These are phyloP conservation scores for Eledona agricola DNA, from an alignment of 2,888 invertebrate genomes.

Conservation along the genomic window DNA sequence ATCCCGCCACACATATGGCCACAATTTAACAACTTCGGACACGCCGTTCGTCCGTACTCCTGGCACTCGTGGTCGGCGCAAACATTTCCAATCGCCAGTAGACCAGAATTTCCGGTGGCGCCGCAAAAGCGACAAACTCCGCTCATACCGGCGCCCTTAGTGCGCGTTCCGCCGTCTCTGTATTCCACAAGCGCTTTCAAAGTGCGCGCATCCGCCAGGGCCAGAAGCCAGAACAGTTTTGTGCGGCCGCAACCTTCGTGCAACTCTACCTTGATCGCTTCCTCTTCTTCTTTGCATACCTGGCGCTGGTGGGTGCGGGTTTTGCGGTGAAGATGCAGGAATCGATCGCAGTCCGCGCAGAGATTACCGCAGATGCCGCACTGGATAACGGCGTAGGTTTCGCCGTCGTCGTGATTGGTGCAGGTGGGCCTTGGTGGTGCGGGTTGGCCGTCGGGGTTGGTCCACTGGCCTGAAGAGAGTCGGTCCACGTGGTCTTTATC, in stretches of 20 bases:
- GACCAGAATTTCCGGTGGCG: conserved; percentile 80
- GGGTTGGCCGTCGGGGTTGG: conserved; percentile 68
- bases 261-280: conserved; percentile 95
- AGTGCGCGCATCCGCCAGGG: conserved; percentile 92
- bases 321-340: conserved; percentile 89
- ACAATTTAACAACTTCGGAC: conserved; percentile 82
- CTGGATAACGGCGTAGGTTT: conserved; percentile 90
- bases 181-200: conserved; percentile 92
- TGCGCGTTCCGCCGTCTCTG: conserved; percentile 74
- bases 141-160: conserved; percentile 59
- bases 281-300: conserved; percentile 96
- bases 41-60: conserved; percentile 83
- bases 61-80: conserved; percentile 95
- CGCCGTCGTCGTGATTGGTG: conserved; percentile 95
- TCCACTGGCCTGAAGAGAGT: conserved; percentile 82
- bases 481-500: conserved; percentile 90
- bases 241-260: conserved; percentile 96
- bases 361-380: conserved; percentile 92
- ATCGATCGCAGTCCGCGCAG: conserved; percentile 95
- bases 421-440: conserved; percentile 81
- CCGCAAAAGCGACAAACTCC: conserved; percentile 94
- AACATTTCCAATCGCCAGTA: conserved; percentile 90
- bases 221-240: conserved; percentile 93
- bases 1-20: conserved; percentile 96
- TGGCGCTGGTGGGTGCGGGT: conserved; percentile 87